Base-by-base conservation (phyloP, 2,888 invertebrate genomes). In the Euspilapteryx auroguttella region DNA sequence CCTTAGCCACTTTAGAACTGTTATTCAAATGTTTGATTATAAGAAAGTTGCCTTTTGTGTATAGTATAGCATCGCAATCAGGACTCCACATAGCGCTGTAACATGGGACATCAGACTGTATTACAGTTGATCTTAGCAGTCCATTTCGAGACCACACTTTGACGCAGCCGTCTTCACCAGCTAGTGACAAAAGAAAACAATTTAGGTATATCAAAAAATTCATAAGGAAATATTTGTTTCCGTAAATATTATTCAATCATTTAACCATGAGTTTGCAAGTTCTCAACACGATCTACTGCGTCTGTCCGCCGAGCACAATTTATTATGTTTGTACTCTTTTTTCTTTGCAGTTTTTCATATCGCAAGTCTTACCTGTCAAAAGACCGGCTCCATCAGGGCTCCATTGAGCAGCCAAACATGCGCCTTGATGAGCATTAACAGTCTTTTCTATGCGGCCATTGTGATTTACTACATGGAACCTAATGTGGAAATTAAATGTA, bases 91-190 rank as follows among this genome's bases (percentile, higher is more conserved):
- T 83, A 3, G 93, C 87, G 30, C 85, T 84, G 44, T 94, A 89
- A 32, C 95, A 86, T 0, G 95, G 86, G 29, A 81, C 78, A 45
- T 87, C 87, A 31, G 88, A 89, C 37, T 83, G 82, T 39, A 91
- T 87, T 24, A 93, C 84, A 2, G 96, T 83, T 0, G 96, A 94
- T 2, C 99, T 81, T 9, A 99, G 77, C 80, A 94, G 87, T 9
- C 97, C 98, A 46, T 90, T 93, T 25, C 95, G 79, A 1, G 98
- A 98, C 98, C 98, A 99, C 33, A 98, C 87, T 71, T 97, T 97
- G 2, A 98, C 85, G 31, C 85, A 82, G 2, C 98, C 99, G 69
- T 99, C 99, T 76, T 99, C 98, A 0, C 97, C 97, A 35, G 89
- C 96, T 88, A 58, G 10, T 47, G 45, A 31, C n/a, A n/a, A n/a